Evolutionary conservation across 2,888 invertebrate genomes (phyloP).

Genomic region (Fragum whitleyi): DNA sequence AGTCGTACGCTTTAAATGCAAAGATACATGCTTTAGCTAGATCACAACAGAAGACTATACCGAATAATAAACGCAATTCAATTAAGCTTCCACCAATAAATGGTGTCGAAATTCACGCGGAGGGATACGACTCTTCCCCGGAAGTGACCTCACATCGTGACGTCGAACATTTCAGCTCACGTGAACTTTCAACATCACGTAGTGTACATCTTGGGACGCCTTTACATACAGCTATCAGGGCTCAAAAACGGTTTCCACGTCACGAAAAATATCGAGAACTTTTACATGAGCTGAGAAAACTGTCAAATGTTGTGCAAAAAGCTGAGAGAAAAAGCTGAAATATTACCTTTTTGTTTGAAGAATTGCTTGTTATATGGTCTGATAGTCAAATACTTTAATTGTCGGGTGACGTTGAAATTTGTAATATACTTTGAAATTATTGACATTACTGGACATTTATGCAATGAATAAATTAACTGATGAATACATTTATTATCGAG

Average conservation of each 20-base stretch:
- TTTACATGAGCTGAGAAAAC: conserved; percentile 29
- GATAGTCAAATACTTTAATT: no score
- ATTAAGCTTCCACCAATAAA: conserved; percentile 9
- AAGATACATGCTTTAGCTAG: conserved; percentile 21
- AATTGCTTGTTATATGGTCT: no score
- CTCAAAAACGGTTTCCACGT: conserved; percentile 31
- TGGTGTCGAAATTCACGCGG: background rate
- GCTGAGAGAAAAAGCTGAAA: conserved; percentile 21
- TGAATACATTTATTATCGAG: no score
- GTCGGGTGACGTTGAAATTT: no score
- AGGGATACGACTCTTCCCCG: conserved; percentile 23
- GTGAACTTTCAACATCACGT: background rate
- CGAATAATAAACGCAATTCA: background rate
- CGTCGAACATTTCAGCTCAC: background rate
- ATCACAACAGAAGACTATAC: background rate
- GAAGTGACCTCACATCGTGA: conserved; percentile 22
- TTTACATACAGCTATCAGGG: conserved; percentile 34
- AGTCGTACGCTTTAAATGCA: conserved; percentile 17
- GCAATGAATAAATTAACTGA: no score
- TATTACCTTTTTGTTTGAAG: no score
- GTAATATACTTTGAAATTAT: no score
- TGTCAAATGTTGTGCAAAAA: conserved; percentile 33
- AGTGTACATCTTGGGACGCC: conserved; percentile 25
- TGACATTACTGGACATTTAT: no score
- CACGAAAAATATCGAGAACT: conserved; percentile 21